Evolutionary conservation across 2,797 vertebrate species (phyloP).

Genomic region (Argya squamiceps): DNA sequence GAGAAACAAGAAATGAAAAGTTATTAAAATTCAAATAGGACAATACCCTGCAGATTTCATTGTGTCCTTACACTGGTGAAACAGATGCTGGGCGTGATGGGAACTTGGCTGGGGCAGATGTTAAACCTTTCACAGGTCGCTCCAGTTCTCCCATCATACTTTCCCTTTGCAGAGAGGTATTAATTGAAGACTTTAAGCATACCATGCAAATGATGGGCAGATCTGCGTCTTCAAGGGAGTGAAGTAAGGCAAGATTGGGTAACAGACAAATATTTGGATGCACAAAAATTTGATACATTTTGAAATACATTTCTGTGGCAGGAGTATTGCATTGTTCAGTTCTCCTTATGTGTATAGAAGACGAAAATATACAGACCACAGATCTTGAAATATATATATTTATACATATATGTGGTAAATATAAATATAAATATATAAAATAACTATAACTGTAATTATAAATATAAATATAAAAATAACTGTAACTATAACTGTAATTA

Average conservation of each 20-base stretch:
- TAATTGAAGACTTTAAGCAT: not conserved
- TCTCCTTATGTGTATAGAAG: not conserved
- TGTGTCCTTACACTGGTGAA: not conserved
- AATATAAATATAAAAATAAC: too few species aligned
- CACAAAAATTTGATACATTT: not conserved
- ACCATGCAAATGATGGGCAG: not conserved
- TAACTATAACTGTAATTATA: too few species aligned
- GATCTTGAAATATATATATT: not conserved
- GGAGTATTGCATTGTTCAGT: not conserved
- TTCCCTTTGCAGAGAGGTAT: not conserved
- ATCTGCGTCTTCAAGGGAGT: not conserved
- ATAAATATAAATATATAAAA: not conserved
- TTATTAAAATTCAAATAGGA: constrained; percentile 4
- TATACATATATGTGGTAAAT: not conserved
- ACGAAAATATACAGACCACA: not conserved
- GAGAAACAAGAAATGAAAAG: not conserved
- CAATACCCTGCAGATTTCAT: not conserved
- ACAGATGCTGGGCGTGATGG: not conserved
- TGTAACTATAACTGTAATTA: too few species aligned
- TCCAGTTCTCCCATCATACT: rapidly evolving
- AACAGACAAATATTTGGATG: not conserved
- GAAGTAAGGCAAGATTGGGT: not conserved
- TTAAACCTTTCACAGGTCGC: not conserved
- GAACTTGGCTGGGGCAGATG: not conserved
- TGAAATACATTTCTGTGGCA: not conserved